These are phyloP conservation scores for Drosophila leontia DNA, from an alignment of 1,140 invertebrate genomes.

Conservation along the genomic window DNA sequence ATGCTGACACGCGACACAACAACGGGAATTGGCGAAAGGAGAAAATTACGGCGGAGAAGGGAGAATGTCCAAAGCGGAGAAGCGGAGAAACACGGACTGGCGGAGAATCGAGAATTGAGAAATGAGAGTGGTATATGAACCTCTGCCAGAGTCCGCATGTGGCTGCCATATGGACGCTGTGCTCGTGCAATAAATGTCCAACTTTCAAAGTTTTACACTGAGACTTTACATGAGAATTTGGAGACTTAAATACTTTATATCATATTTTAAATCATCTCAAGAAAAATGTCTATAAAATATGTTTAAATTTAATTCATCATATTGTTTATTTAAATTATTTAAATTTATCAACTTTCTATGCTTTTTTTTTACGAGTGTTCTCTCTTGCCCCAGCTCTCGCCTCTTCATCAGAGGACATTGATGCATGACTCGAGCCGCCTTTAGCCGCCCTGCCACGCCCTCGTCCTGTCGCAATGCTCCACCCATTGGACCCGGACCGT, in stretches of 20 bases:
- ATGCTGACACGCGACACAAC: slow-evolving; percentile 70
- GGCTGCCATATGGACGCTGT: slow-evolving; percentile 57
- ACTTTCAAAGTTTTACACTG: background rate
- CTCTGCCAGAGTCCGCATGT: slow-evolving; percentile 45
- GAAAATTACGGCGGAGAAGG: background rate
- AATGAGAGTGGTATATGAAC: slow-evolving; percentile 2
- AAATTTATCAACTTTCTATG: too few species aligned
- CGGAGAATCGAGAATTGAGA: slow-evolving; percentile 9
- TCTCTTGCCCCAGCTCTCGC: background rate
- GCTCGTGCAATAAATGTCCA: slow-evolving; percentile 31
- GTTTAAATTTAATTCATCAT: background rate
- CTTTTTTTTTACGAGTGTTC: background rate
- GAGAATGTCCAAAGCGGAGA: background rate
- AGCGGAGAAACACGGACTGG: background rate
- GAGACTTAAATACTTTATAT: too few species aligned
- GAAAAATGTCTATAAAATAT: background rate
- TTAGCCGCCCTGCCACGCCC: slow-evolving; percentile 15
- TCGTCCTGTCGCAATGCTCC: background rate
- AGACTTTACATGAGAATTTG: background rate
- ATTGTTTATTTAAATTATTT: too few species aligned
- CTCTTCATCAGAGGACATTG: slow-evolving; percentile 59
- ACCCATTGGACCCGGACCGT: background rate
- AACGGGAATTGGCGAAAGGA: slow-evolving; percentile 15
- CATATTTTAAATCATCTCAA: too few species aligned
- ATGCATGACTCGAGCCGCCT: slow-evolving; percentile 59